A percentile compares a stretch with the other conserved stretches of the same genome.
Conservation (phyloP, 2,113 vertebrate species). For the Sialia sialis region DNA sequence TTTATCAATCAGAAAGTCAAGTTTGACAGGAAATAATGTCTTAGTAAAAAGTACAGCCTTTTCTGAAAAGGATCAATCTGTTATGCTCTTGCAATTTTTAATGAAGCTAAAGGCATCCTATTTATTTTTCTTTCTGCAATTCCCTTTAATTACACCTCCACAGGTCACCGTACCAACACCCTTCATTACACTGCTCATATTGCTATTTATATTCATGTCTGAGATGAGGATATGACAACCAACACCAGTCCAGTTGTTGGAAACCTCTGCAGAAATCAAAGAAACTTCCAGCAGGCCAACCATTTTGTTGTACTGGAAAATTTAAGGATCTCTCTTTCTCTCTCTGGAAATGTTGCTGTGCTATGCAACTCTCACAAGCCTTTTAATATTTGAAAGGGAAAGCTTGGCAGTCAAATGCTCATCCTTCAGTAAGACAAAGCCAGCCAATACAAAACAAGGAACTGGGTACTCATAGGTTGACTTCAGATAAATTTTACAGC, state of each 20-base stretch:
- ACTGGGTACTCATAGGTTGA: not conserved
- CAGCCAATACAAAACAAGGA: not conserved
- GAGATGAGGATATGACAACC: not conserved
- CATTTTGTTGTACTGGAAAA: not conserved
- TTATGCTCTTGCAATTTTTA: not conserved
- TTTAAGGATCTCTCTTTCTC: not conserved
- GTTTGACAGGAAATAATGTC: not conserved
- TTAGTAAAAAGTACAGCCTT: not conserved
- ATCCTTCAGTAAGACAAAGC: not conserved
- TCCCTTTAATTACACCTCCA: not conserved
- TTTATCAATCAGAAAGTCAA: not conserved
- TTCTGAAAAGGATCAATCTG: not conserved
- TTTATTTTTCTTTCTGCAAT: not conserved
- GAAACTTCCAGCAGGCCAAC: not conserved
- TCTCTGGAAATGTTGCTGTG: not conserved
- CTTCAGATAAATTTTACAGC: not conserved
- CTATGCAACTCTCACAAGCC: not conserved
- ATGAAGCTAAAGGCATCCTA: not conserved
- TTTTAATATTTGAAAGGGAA: not conserved
- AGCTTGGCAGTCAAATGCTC: not conserved
- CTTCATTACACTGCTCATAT: not conserved
- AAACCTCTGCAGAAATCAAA: not conserved
- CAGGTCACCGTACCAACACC: not conserved
- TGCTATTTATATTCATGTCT: not conserved
- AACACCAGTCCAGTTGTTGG: not conserved